Base-by-base conservation (phyloP, 2,797 vertebrate genomes). In the Phaenicophaeus curvirostris region DNA sequence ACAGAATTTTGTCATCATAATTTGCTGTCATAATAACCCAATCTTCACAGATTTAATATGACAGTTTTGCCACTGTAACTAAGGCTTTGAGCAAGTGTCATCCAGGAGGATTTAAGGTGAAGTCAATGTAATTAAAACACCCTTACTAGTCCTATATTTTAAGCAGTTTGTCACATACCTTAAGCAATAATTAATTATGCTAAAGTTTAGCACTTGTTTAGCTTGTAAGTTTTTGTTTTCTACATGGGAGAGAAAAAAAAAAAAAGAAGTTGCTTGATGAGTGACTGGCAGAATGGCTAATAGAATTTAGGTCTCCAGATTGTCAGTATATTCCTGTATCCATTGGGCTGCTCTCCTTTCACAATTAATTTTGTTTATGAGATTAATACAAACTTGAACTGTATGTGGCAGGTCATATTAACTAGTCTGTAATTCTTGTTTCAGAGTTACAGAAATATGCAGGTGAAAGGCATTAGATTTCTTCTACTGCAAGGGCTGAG, bases 1-100 rank as follows among this genome's bases (percentile, higher is more conserved):
- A 96, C 94, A 91, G 83, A 97, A 92, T 96, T 96, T 94, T 96
- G 92, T 96, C 91, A 96, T 96, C 66, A 72, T 95, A 95, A 96
- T 96, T 96, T 89, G 92, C 93, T 91, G 91, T 94, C 95, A 94
- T 95, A 96, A 96, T 96, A 96, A 90, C 80, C 75, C 67, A 74
- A 41, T 93, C 93, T 96, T 96, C 82, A 66, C 68, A 95, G 85
- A 95, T 96, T 86, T 95, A 96, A 94, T 92, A 69, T 95, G 96
- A 74, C 87, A 89, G 65, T 85, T 95, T 95, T 95, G 93, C 87
- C 69, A 69, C 77, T 92, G 77, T 82, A 87, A 61, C 91, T 88
- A 85, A 86, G 57, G 27, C 73, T 95, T 89, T 89, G 59, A 96
- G 90, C 87, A 89, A 39, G 92, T 94, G 95, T 84, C 62, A 90